phyloP scores from a whole-genome alignment of 1,140 invertebrate genomes.

The Drosophila erecta region DNA sequence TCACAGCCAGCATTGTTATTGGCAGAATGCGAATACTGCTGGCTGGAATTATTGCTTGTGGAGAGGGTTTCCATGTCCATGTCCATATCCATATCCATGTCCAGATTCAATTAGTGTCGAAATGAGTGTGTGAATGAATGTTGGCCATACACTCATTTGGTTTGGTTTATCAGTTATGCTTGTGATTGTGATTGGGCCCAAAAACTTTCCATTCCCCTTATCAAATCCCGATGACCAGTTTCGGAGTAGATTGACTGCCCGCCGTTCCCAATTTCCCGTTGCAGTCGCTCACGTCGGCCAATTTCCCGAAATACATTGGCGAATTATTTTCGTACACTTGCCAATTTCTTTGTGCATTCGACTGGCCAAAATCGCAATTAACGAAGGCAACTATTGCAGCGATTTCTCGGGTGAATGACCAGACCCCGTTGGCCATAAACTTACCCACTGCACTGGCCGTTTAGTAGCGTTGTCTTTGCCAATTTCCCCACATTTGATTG shows the following conservation, averaged over 20 bases:
- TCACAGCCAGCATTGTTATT: conserved; percentile 40
- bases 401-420: conserved; percentile 57
- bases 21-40: conserved; percentile 37
- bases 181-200: neutral
- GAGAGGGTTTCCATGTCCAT: neutral
- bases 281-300: conserved; percentile 60
- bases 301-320: conserved; percentile 64
- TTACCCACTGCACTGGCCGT: conserved; percentile 24
- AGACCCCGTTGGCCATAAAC: conserved; percentile 43
- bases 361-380: conserved; percentile 73
- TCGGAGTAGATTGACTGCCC: conserved; percentile 32
- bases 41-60: conserved; percentile 12
- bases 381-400: conserved; percentile 57
- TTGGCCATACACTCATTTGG: conserved; percentile 8
- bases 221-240: conserved; percentile 40
- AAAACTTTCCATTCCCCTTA: conserved; percentile 43
- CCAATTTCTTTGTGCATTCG: conserved; percentile 79
- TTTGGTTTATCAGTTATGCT: conserved; percentile 13
- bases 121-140: conserved; percentile 28
- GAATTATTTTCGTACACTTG: conserved; percentile 69
- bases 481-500: conserved; percentile 20
- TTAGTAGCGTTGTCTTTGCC: conserved; percentile 17
- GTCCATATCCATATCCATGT: conserved; percentile 28
- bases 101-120: conserved; percentile 45
- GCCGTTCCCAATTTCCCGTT: conserved; percentile 51